Conservation (phyloP, 2,113 vertebrate genomes). For the Mionectes macconnelli region DNA sequence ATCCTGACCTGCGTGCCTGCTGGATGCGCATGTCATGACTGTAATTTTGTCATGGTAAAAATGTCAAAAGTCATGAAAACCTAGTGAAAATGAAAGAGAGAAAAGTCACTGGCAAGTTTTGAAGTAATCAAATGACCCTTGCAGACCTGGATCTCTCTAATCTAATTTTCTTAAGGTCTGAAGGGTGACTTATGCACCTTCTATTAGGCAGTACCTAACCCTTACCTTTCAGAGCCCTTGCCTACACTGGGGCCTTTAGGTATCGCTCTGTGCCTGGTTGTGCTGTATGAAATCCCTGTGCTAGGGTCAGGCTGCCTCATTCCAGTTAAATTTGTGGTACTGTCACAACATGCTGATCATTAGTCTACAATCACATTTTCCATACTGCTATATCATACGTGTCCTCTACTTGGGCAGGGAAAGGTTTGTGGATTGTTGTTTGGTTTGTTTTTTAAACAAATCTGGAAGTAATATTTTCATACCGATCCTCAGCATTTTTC, state of each 20-base stretch:
- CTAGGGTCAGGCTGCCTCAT: not conserved
- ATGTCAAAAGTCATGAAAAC: conserved; percentile 55
- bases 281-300: not conserved
- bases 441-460: not conserved
- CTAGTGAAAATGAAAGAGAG: conserved; percentile 40
- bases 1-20: conserved; percentile 43
- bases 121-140: conserved; percentile 44
- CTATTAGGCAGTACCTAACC: conserved; percentile 26
- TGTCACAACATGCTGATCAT: not conserved
- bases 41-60: conserved; percentile 40
- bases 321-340: not conserved
- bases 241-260: not conserved
- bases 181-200: conserved; percentile 3
- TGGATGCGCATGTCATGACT: conserved; percentile 35
- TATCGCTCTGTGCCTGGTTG: not conserved
- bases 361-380: not conserved
- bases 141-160: conserved; percentile 33
- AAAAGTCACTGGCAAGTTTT: conserved; percentile 42
- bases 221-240: not conserved
- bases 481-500: not conserved
- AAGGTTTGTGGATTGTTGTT: not conserved
- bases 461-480: not conserved
- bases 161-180: conserved; percentile 47
- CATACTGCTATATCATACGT: not conserved
- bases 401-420: not conserved